Evolutionary conservation across 2,888 invertebrate genomes (phyloP).

Genomic region (Drosophila leonis): DNA sequence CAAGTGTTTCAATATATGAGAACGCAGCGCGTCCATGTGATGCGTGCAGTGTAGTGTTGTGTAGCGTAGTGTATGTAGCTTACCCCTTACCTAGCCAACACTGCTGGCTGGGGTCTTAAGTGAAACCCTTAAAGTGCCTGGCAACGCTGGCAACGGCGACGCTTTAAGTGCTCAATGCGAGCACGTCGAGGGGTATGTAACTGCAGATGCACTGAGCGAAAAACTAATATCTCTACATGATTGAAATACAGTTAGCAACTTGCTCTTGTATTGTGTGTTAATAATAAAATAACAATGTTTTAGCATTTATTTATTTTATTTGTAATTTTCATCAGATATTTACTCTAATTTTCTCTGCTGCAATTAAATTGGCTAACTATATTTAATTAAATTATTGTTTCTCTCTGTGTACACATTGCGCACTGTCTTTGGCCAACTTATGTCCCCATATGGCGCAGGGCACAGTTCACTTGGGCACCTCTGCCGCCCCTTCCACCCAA

Average conservation of each 20-base stretch:
- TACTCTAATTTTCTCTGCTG: not conserved
- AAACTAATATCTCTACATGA: not conserved
- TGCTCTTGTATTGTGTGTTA: not conserved
- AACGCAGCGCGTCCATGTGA: constrained; percentile 13
- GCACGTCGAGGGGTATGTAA: constrained; percentile 19
- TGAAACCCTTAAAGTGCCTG: constrained; percentile 76
- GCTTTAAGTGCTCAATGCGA: constrained; percentile 68
- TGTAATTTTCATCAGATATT: not conserved
- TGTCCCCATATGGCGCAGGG: constrained; percentile 45
- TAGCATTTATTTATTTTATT: not conserved
- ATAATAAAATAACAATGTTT: not conserved
- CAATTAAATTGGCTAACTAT: not conserved
- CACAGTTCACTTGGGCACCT: constrained; percentile 21
- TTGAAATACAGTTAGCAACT: not conserved
- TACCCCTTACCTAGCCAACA: not conserved
- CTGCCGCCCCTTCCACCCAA: not conserved
- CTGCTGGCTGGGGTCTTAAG: constrained; percentile 59
- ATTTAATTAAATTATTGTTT: constrained; percentile 18
- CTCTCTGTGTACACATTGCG: constrained; percentile 21
- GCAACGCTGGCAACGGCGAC: constrained; percentile 46
- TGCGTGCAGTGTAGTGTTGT: constrained; percentile 22
- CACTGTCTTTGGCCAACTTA: constrained; percentile 24
- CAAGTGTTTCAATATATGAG: constrained; percentile 58
- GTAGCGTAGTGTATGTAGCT: constrained; percentile 18
- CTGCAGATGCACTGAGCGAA: constrained; percentile 33